Base-by-base conservation (phyloP, 1,140 invertebrate species). In the Trachelipus rathkii region DNA sequence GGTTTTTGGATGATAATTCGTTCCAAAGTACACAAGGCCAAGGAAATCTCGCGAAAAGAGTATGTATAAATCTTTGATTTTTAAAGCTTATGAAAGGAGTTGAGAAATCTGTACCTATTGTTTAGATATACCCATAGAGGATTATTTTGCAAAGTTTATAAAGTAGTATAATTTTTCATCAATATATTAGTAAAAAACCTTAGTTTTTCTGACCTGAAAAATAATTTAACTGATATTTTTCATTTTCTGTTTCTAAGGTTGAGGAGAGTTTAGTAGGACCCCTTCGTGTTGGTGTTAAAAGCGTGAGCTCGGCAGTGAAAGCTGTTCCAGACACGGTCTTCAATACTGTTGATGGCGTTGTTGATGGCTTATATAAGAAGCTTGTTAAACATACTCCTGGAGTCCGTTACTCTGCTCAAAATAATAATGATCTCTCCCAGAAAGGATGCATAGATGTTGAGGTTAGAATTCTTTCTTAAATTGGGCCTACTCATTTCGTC, bases 301-400 rank as follows among this genome's bases (percentile, higher is more conserved):
- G 80, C 72, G 83, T 88, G 72, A 84, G 87, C n/a, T 83, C 84
- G 78, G 85, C 84, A 15, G 85, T 88, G 10, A 86, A 85, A 73
- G 81, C 83, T 60, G 82, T 86, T 73, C 86, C 86, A 43, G 85
- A 86, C 76, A 85, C 84, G 75, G 78, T 87, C n/a, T 81, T 85
- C 6, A 92, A 90, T 80, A 93, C 91, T 2, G 89, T 95, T 0
- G 93, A 95, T 85, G 91, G 91, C 74, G 89, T 95, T 50, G 91
- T 93, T 86, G 93, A 92, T 84, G 91, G 90, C 76, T 86, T 91
- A 73, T 89, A 89, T 81, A 89, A 89, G 21, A 33, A 50, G 19
- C 53, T 76, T 76, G 72, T 78, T 44, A n/a, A 75, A 75, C 73
- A 75, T 46, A 68, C 73, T 53, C 9, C 33, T 15, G 50, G 50